Evolutionary conservation across 2,797 vertebrate genomes (phyloP).

Genomic region (Gallirallus australis): DNA sequence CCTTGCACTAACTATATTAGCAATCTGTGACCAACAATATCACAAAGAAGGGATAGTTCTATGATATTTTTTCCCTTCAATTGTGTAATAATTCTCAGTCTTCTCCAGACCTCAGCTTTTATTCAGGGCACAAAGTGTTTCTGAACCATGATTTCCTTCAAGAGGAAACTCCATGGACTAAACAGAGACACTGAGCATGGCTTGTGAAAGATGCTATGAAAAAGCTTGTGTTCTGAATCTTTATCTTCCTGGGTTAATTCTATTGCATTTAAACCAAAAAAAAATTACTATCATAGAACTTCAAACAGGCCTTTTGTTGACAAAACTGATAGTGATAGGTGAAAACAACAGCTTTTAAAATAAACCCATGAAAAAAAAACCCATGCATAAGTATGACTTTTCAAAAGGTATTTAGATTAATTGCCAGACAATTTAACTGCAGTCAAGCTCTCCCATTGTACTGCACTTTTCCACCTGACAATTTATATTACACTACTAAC

Average conservation of each 20-base stretch:
- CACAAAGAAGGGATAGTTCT: background rate
- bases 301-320: background rate
- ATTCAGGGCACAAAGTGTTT: background rate
- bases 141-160: background rate
- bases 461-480: background rate
- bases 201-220: background rate
- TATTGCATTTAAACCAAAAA: background rate
- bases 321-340: background rate
- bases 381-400: background rate
- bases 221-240: background rate
- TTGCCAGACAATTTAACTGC: background rate
- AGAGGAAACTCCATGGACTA: background rate
- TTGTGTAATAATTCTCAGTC: background rate
- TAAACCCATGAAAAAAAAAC: background rate
- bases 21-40: background rate
- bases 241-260: background rate
- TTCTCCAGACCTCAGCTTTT: background rate
- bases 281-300: background rate
- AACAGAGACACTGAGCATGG: accelerated
- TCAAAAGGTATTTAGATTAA: background rate
- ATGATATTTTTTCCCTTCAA: background rate
- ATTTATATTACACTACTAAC: background rate
- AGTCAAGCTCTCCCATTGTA: background rate
- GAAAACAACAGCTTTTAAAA: background rate
- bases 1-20: accelerated